Evolutionary conservation across 2,113 vertebrate genomes (phyloP).

Genomic region (Mustelus asterias): DNA sequence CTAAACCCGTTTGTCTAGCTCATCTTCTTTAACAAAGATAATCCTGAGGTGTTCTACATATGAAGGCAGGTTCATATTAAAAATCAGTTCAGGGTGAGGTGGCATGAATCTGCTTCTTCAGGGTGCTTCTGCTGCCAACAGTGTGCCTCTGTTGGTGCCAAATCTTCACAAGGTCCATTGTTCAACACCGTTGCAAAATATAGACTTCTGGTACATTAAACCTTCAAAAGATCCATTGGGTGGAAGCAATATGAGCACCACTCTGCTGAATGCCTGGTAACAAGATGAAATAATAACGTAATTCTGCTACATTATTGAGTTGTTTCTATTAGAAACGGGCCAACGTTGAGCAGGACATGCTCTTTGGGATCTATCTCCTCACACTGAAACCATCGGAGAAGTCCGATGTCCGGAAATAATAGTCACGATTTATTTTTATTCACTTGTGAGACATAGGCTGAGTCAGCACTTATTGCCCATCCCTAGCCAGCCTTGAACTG

Average conservation of each 20-base stretch:
- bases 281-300: not conserved
- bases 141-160: not conserved
- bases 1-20: not conserved
- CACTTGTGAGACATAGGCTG: no score
- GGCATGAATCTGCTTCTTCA: not conserved
- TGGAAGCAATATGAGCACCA: not conserved
- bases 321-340: not conserved
- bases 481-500: no score
- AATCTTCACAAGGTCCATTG: not conserved
- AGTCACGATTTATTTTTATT: no score
- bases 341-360: not conserved
- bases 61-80: not conserved
- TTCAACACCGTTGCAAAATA: not conserved
- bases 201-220: not conserved
- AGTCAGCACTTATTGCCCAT: no score
- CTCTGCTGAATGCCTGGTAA: not conserved
- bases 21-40: not conserved
- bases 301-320: not conserved
- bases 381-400: not conserved
- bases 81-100: not conserved
- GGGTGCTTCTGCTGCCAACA: not conserved
- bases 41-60: not conserved
- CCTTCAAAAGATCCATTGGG: no score
- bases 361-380: not conserved
- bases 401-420: not conserved